Conservation (phyloP, 2,113 vertebrate species). For the Sebastes fasciatus region DNA sequence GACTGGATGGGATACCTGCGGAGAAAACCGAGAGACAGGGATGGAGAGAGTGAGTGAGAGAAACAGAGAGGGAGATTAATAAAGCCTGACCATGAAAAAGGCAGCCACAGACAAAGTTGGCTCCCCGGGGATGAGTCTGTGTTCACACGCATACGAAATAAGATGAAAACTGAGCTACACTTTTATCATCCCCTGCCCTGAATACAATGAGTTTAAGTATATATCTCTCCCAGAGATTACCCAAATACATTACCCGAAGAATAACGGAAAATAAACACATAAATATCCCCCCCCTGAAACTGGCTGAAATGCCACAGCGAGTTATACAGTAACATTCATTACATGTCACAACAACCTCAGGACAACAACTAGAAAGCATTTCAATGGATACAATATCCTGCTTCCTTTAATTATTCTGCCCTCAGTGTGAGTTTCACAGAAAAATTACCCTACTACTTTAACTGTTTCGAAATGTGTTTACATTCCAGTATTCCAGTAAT, state of each 20-base stretch:
- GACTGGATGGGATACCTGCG: slow-evolving; percentile 95
- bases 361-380: slow-evolving; percentile 38
- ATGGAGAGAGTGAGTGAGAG: slow-evolving; percentile 28
- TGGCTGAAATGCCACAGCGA: not conserved
- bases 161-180: slow-evolving; percentile 42
- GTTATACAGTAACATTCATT: slow-evolving; percentile 28
- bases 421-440: slow-evolving; percentile 3
- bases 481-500: not conserved
- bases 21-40: slow-evolving; percentile 15
- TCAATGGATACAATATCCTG: slow-evolving; percentile 11
- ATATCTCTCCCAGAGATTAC: slow-evolving; percentile 10
- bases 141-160: slow-evolving; percentile 38
- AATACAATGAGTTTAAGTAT: slow-evolving; percentile 43
- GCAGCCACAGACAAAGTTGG: slow-evolving; percentile 40
- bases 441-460: slow-evolving; percentile 22
- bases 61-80: slow-evolving; percentile 49
- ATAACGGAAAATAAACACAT: slow-evolving; percentile 37
- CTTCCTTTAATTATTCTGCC: slow-evolving; percentile 46
- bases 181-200: slow-evolving; percentile 49
- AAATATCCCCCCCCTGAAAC: not conserved
- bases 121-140: slow-evolving; percentile 45
- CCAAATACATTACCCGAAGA: slow-evolving; percentile 17
- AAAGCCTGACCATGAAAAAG: slow-evolving; percentile 24
- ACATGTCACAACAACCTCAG: slow-evolving; percentile 31
- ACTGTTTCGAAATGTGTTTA: slow-evolving; percentile 27